These are phyloP conservation scores for Lepidocyrtoides sp. DNA, from an alignment of 2,888 invertebrate genomes.

Conservation along the genomic window DNA sequence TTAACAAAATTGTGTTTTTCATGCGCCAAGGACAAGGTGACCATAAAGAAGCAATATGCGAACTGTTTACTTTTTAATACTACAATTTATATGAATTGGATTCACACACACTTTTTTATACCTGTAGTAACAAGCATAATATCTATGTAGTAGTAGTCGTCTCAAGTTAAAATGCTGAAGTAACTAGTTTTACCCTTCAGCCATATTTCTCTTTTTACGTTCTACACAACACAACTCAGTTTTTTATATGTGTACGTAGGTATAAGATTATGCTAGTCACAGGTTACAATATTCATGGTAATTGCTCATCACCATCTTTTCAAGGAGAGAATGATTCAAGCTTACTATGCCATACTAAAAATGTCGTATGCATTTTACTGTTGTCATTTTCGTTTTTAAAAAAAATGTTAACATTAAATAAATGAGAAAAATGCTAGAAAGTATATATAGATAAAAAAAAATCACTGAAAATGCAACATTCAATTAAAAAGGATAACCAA, in stretches of 20 bases:
- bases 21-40: conserved; percentile 68
- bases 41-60: conserved; percentile 11
- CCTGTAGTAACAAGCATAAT: neutral
- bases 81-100: neutral
- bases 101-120: neutral
- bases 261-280: neutral
- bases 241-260: neutral
- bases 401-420: too few species aligned
- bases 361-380: too few species aligned
- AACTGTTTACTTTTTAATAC: neutral
- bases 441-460: too few species aligned
- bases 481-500: too few species aligned
- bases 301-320: conserved; percentile 61
- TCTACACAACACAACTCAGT: neutral
- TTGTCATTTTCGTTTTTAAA: too few species aligned
- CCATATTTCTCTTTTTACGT: neutral
- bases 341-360: too few species aligned
- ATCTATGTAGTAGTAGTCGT: neutral
- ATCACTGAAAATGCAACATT: too few species aligned
- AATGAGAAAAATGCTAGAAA: too few species aligned
- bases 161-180: neutral
- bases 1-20: too few species aligned
- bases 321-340: conserved; percentile 37
- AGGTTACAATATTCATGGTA: conserved; percentile 36
- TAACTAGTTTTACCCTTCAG: neutral